A percentile compares a stretch with the other conserved stretches of the same genome.
Evolutionary conservation across 2,113 vertebrate species (phyloP).

Genomic region (Otis tarda): DNA sequence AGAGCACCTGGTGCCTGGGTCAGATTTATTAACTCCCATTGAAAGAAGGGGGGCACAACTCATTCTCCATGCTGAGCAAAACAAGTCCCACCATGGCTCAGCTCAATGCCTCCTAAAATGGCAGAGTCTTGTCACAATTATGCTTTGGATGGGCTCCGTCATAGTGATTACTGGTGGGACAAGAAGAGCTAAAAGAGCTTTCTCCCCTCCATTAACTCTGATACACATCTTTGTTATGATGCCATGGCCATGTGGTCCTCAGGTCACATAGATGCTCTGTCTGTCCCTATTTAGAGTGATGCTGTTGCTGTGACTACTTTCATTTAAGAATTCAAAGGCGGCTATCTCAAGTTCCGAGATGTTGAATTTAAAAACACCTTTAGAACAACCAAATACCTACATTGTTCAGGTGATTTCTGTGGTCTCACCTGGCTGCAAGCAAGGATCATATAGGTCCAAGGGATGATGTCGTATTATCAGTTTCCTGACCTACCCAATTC

Average conservation of each 20-base stretch:
- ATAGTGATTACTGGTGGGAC: background rate
- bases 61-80: background rate
- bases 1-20: background rate
- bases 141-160: background rate
- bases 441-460: background rate
- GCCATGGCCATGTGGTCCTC: background rate
- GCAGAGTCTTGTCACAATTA: rapidly evolving
- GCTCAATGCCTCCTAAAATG: rapidly evolving
- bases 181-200: background rate
- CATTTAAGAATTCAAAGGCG: background rate
- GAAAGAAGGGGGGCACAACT: background rate
- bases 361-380: background rate
- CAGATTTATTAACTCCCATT: background rate
- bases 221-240: rapidly evolving
- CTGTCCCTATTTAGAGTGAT: background rate
- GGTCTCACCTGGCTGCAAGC: background rate
- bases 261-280: background rate
- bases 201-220: background rate
- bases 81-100: background rate
- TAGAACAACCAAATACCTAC: background rate
- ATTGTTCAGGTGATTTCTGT: rapidly evolving
- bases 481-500: background rate
- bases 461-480: rapidly evolving
- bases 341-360: too few species aligned
- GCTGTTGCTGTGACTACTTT: rapidly evolving